Percentiles rank a stretch among this genome's conserved stretches.
Conservation (phyloP, 2,113 vertebrate genomes). For the Triplophysa tibetana region DNA sequence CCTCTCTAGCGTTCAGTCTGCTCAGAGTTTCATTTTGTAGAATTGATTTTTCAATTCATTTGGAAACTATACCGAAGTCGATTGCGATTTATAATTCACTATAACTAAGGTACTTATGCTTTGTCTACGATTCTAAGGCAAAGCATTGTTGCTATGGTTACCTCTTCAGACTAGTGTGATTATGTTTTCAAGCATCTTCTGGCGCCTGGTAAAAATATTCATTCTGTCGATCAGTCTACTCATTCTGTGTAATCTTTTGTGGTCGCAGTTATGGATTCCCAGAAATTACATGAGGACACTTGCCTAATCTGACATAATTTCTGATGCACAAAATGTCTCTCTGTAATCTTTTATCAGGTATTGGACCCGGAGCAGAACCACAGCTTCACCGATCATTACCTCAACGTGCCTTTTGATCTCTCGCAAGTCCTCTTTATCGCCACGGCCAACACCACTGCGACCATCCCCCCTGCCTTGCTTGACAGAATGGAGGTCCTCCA, state of each 20-base stretch:
- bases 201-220: neutral
- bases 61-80: too few species aligned
- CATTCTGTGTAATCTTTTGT: neutral
- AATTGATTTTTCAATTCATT: too few species aligned
- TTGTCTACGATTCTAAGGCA: neutral
- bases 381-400: slow-evolving; percentile 95
- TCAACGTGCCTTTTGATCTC: slow-evolving; percentile 96
- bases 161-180: neutral
- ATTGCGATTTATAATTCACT: too few species aligned
- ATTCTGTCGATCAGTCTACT: neutral
- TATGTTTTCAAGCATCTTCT: neutral
- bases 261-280: too few species aligned
- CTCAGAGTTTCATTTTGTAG: too few species aligned
- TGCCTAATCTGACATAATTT: neutral
- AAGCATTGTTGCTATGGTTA: slow-evolving; percentile 18
- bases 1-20: too few species aligned
- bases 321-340: neutral
- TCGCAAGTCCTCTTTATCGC: slow-evolving; percentile 98
- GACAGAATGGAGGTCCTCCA: slow-evolving; percentile 97
- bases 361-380: slow-evolving; percentile 98
- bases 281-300: neutral
- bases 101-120: neutral
- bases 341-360: slow-evolving; percentile 72
- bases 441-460: slow-evolving; percentile 91
- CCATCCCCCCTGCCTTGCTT: slow-evolving; percentile 89